A percentile compares a stretch with the other conserved stretches of the same genome.
Evolutionary conservation across 2,888 invertebrate genomes (phyloP).

Genomic region (Phengaris alcon): DNA sequence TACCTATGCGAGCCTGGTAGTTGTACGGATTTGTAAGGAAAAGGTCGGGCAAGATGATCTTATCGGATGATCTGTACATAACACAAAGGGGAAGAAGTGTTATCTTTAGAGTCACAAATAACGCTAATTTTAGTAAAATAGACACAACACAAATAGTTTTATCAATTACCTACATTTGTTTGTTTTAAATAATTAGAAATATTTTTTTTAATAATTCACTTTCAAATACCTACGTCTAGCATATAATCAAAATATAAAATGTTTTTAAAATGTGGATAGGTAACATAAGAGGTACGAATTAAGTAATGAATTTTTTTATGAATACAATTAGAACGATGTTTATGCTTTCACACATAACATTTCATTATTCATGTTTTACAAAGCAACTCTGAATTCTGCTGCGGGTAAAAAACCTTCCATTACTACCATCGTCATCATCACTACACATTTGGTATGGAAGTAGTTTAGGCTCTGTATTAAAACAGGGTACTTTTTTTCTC

Average conservation of each 20-base stretch:
- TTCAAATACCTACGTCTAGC: too few relatives aligned
- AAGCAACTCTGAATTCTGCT: neutral
- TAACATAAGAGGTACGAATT: neutral
- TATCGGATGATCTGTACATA: neutral
- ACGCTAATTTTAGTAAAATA: too few relatives aligned
- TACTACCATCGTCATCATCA: neutral
- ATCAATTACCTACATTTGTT: too few relatives aligned
- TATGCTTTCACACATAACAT: neutral
- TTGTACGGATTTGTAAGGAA: constrained; percentile 10
- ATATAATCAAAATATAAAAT: neutral
- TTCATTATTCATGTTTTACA: neutral
- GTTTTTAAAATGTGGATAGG: neutral
- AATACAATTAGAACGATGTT: neutral
- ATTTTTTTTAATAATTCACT: too few relatives aligned
- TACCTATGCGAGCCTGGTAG: neutral
- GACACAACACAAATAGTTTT: too few relatives aligned
- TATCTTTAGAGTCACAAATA: too few relatives aligned
- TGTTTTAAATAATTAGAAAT: too few relatives aligned
- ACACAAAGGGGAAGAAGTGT: too few relatives aligned
- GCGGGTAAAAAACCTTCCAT: neutral
- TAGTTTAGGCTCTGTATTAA: too few relatives aligned
- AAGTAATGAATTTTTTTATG: constrained; percentile 16
- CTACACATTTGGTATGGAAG: too few relatives aligned
- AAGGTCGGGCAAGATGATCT: neutral
- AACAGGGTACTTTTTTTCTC: too few relatives aligned